Evolutionary conservation across 2,113 vertebrate species (phyloP), one percentile per base, ranked within the genome.

Genomic region (Trochalopteron elliotii): DNA sequence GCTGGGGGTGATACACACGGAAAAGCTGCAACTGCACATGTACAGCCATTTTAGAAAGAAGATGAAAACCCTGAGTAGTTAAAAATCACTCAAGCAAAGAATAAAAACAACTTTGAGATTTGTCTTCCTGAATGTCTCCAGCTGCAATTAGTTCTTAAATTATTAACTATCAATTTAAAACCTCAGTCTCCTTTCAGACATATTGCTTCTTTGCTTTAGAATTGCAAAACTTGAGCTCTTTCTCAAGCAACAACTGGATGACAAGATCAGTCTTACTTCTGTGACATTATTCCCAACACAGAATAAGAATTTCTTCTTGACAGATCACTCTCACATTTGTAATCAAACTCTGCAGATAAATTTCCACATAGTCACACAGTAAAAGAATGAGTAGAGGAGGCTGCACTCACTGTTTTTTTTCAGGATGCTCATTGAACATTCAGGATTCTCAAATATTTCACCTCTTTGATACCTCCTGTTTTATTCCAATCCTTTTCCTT

Each of bases 181-280:
- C 5, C 4, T 81, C 35, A 22, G 7, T 15, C 10, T 64, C 8
- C 10, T 83, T 45, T 64, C 63, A 65, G 15, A 56, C 28, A 53
- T 59, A 33, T 15, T 94, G 64, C 11, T 23, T 82, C 17, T 64
- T 69, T 82, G 20, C 13, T 79, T 71, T 67, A n/a, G 53, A 88
- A 47, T 24, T 44, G 27, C 10, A 92, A 75, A 92, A 75, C 27
- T 57, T 40, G 8, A 83, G 24, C 2, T 87, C 67, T 75, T 88
- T 70, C 42, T 77, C 71, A 79, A 81, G 40, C 23, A 69, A 33
- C 31, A 35, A 53, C 6, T 19, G 35, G 4, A 52, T 69, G 44
- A 76, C 0, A 0, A 76, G 37, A 76, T 84, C 40, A 1, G 14
- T 44, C 60, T 87, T 40, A n/a, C 17, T 68, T 25, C n/a, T 0